Base-by-base conservation (phyloP, 2,113 vertebrate genomes). In the Burhinus bistriatus region DNA sequence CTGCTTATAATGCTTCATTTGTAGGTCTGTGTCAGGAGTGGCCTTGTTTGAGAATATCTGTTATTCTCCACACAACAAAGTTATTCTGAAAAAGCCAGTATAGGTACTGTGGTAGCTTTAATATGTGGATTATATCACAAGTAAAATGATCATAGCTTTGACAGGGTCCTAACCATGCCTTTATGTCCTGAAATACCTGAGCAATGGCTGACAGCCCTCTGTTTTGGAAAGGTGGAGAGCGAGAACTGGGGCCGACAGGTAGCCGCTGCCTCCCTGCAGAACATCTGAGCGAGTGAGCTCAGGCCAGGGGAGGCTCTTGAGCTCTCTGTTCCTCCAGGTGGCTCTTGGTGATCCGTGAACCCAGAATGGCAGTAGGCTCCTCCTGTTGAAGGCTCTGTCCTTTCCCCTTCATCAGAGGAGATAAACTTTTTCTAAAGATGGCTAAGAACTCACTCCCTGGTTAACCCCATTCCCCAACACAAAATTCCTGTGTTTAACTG, bases 301-400 rank as follows among this genome's bases (percentile, higher is more conserved):
- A 9, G 12, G 22, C 38, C 21, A 25, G 51, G 18, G 68, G 61
- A 62, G 16, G 47, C 18, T 18, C 34, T 29, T 17, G 38, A 49
- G 64, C 32, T 70, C n/a, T 80, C 30, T 54, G 11, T 62, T 64
- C 52, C 18, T 54, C 18, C 1, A 0, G 3, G 1, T 26, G 25
- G 47, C 47, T 92, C n/a, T 34, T 1, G 1, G 22, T 64, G 66
- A 15, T 83, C 36, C 0, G 2, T 0, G 4, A 32, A 55, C 21
- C 32, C 30, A 32, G 22, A 9, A 16, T 49, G 15, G 22, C 70
- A n/a, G 11, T 19, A 64, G 55, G 21, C 7, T 52, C 8, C 36
- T 88, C 17, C 26, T 64, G 36, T 34, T 78, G 65, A n/a, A 54
- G 47, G 58, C 18, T 89, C 22, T 57, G 5, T 59, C 45, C 15